A percentile compares a stretch with the other conserved stretches of the same genome.
Evolutionary conservation across 2,888 invertebrate species (phyloP).

Genomic region (Philereme vetulata): DNA sequence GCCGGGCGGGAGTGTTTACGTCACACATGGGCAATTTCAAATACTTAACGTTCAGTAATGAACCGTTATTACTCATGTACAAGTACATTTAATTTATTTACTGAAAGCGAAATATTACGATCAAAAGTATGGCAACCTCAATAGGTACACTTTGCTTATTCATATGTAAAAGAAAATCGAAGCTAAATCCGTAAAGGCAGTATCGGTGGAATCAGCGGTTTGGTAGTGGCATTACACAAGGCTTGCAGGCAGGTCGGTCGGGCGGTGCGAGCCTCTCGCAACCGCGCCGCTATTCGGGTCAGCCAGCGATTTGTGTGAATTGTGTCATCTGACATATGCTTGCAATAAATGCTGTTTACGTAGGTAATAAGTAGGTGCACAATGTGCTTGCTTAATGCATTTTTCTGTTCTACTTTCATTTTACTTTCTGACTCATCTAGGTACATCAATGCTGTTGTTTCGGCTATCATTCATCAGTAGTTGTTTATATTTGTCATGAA

Average conservation of each 20-base stretch:
- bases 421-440: constrained; percentile 3
- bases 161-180: constrained; percentile 1
- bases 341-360: constrained; percentile 51
- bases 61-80: constrained; percentile 43
- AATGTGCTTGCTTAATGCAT: constrained; percentile 8
- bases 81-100: constrained; percentile 11
- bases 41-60: constrained; percentile 43
- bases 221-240: constrained; percentile 76
- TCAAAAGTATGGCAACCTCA: neutral
- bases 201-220: constrained; percentile 42
- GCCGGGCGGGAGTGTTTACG: constrained; percentile 44
- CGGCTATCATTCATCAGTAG: neutral
- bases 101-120: constrained; percentile 4
- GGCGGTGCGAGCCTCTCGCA: constrained; percentile 75
- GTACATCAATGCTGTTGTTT: neutral
- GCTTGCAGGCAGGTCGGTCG: constrained; percentile 71
- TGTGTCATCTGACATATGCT: constrained; percentile 78
- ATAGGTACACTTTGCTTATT: neutral
- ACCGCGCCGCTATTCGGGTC: constrained; percentile 77
- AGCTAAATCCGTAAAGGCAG: constrained; percentile 18
- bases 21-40: constrained; percentile 54
- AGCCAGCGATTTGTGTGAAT: constrained; percentile 81
- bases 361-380: constrained; percentile 11
- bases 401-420: constrained; percentile 5
- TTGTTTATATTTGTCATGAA: neutral